A percentile compares a stretch with the other conserved stretches of the same genome.
These are phyloP conservation scores for Microhierax caerulescens DNA, from an alignment of 2,797 vertebrate species.

Conservation along the genomic window DNA sequence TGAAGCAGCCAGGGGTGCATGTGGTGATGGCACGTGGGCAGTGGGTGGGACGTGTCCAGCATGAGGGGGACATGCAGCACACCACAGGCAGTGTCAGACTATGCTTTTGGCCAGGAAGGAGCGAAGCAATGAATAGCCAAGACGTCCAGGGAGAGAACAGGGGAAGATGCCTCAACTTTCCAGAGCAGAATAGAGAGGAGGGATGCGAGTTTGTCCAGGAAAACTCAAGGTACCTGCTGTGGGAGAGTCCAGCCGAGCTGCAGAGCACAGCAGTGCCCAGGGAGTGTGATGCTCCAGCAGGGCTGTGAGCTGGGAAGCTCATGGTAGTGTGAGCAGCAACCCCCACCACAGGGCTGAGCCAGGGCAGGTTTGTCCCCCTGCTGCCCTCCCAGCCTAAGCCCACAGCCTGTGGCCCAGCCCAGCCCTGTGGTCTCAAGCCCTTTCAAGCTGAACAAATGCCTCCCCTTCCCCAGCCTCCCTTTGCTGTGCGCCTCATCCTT, in stretches of 20 bases:
- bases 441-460: background rate
- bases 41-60: accelerated
- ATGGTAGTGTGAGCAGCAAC: background rate
- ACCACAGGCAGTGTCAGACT: accelerated
- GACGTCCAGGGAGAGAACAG: background rate
- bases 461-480: background rate
- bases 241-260: background rate
- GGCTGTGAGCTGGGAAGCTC: background rate
- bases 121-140: accelerated
- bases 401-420: background rate
- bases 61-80: accelerated
- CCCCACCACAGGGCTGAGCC: accelerated
- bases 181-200: background rate
- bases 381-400: background rate
- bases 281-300: accelerated
- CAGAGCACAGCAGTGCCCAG: background rate
- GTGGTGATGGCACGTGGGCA: accelerated
- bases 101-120: background rate
- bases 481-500: background rate
- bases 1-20: background rate
- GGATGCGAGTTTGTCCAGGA: background rate
- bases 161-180: background rate
- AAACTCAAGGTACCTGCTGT: background rate
- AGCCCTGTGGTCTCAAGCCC: background rate
- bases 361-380: accelerated